Base-by-base conservation (phyloP, 2,113 vertebrate genomes). In the Verasper variegatus region DNA sequence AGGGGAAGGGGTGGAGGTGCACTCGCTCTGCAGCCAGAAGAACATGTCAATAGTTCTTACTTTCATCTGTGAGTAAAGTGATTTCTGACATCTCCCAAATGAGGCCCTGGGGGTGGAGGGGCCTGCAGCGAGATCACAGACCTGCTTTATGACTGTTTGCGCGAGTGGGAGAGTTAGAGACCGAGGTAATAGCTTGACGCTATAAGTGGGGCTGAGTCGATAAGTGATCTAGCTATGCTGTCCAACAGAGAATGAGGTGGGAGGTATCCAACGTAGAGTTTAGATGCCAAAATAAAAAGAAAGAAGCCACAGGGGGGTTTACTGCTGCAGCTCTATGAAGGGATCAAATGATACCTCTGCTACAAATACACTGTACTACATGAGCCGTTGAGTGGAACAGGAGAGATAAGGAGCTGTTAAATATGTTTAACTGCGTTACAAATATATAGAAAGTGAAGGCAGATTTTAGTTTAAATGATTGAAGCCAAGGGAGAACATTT, bases 21-120 rank as follows among this genome's bases (percentile, higher is more conserved):
- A 68, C 68, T 77, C 62, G 68, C 68, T 70, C 68, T 82, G 69
- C 76, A 81, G 79, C 77, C 76, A 87, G 81, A 85, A 47, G 89
- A 79, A 63, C 54, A 78, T 91, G 89, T 87, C 92, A 88, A 82
- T 79, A 88, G 57, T 68, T 60, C 70, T 93, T 81, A 84, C 59
- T 85, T 80, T 89, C 58, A 52, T 78, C 78, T 73, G 83, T 91
- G 89, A 86, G 77, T 60, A 73, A 85, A 93, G 88, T 73, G 80
- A 91, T 85, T 91, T 89, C 84, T 94, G 91, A 92, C 90, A 91
- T 85, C 78, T 89, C 78, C 81, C 87, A 93, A 90, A 93, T 94
- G 88, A 94, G 92, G 81, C 78, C 87, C 78, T 67, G 47, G 57
- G 74, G 81, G 61, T 35, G 66, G 26, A 10, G n/a, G 59, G 80